A percentile compares a stretch with the other conserved stretches of the same genome.
These are phyloP conservation scores for Solenodon paradoxus DNA, from an alignment of 2,113 vertebrate genomes.

Conservation along the genomic window DNA sequence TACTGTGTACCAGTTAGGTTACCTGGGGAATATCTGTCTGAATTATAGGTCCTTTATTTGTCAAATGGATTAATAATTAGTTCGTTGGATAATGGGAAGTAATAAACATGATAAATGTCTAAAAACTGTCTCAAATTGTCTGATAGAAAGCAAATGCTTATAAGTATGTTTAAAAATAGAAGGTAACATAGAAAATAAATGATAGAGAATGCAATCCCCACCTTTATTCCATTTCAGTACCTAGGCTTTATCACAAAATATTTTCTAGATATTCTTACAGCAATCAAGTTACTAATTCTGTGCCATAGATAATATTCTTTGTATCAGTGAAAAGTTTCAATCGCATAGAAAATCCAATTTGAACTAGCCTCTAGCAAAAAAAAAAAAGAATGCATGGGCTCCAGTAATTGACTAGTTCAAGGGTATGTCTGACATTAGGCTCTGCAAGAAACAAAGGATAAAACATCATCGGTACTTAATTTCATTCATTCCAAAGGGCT, in stretches of 20 bases:
- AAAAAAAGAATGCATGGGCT: not conserved
- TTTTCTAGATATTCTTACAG: conserved; percentile 3
- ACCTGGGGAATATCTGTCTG: not conserved
- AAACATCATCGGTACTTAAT: not conserved
- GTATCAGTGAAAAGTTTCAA: not conserved
- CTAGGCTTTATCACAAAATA: not conserved
- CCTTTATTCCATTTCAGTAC: not conserved
- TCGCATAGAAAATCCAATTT: not conserved
- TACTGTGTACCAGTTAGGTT: not conserved
- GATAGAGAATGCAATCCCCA: not conserved
- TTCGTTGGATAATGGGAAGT: not conserved
- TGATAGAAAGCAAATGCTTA: not conserved
- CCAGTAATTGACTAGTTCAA: not conserved
- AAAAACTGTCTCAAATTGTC: not conserved
- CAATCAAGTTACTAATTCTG: not conserved
- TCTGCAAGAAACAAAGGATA: not conserved
- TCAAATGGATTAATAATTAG: not conserved
- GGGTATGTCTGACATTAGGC: not conserved
- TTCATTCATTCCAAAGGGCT: not conserved
- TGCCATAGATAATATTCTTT: not conserved
- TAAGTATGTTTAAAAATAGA: conserved; percentile 26
- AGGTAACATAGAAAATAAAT: not conserved
- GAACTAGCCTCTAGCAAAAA: not conserved
- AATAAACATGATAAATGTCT: conserved; percentile 11
- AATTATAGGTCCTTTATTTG: not conserved